Base-by-base conservation (phyloP, 1,140 invertebrate species). In the Venturia canescens region DNA sequence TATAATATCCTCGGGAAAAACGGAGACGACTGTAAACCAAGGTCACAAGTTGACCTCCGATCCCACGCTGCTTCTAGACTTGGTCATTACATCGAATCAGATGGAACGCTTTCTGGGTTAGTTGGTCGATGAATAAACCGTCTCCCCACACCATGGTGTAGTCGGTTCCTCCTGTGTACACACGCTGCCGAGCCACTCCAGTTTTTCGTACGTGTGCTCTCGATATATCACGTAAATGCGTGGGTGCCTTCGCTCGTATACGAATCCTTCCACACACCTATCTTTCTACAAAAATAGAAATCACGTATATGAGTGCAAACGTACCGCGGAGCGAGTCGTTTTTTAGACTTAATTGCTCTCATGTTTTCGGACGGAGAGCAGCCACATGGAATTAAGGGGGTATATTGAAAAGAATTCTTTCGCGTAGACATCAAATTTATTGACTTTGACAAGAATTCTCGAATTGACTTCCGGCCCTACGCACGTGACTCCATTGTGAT, bases 41-140 rank as follows among this genome's bases (percentile, higher is more conserved):
- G 60, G 60, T 26, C 60, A 27, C 60, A 63, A 23, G 60, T 63
- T 63, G 60, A 63, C 60, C 23, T 63, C 27, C 60, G 60, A 63
- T 0, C 60, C 60, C 27, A 0, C 1, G 23, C 60, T 63, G 21
- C 21, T 13, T 27, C 60, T 63, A 63, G 60, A 63, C 60, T 23
- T 63, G 60, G 23, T 26, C 60, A 63, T 63, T 53, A 53, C 27
- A 63, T 63, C 60, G 60, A 6, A 63, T 63, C 60, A 63, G 23
- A 63, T 23, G 23, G 60, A 63, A 63, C 7, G 60, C 60, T 53
- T 63, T 63, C 60, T 63, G n/a, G 60, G 60, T 63, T 63, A 63
- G 60, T 63, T 63, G 60, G 60, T 63, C 60, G 60, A 63, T 63
- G 60, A 63, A 63, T 63, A 63, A 7, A 63, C n/a, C 11, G 23